Evolutionary conservation across 2,888 invertebrate species (phyloP).

Genomic region (Seira ritae): DNA sequence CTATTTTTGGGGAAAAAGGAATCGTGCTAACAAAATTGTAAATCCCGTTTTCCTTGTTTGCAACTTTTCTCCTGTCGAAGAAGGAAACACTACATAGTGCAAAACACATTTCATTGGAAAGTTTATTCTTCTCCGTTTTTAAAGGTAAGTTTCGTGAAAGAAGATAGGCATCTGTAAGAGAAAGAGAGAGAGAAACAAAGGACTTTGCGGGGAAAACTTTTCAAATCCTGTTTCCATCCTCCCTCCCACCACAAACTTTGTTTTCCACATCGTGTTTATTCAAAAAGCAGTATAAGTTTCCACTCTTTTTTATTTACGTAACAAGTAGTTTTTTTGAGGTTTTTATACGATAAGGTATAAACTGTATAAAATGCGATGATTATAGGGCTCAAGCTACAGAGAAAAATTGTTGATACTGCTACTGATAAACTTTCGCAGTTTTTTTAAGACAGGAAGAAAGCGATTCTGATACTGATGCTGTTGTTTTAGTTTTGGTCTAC

Average conservation of each 20-base stretch:
- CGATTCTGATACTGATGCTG: too few relatives aligned
- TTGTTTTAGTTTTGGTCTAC: too few relatives aligned
- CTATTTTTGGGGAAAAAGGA: too few relatives aligned
- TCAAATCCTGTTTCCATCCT: background rate
- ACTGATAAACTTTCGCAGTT: background rate
- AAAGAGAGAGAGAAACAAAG: background rate
- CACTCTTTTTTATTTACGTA: background rate
- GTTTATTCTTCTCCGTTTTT: too few relatives aligned
- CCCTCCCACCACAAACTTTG: background rate
- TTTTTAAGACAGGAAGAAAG: too few relatives aligned
- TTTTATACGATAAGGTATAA: background rate
- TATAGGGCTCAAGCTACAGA: background rate
- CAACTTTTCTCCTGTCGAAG: slow-evolving; percentile 32
- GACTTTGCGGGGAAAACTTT: background rate
- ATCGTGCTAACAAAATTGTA: slow-evolving; percentile 43
- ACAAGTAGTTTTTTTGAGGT: background rate
- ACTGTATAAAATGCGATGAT: background rate
- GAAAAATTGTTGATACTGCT: background rate
- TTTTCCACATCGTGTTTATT: background rate
- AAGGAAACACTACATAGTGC: background rate
- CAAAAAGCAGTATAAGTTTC: background rate
- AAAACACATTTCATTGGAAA: background rate
- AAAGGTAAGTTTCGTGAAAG: background rate
- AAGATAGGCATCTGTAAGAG: too few relatives aligned
- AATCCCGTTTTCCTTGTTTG: slow-evolving; percentile 54